phyloP scores from a whole-genome alignment of 2,888 invertebrate species.

The Sarcophaga variegata region DNA sequence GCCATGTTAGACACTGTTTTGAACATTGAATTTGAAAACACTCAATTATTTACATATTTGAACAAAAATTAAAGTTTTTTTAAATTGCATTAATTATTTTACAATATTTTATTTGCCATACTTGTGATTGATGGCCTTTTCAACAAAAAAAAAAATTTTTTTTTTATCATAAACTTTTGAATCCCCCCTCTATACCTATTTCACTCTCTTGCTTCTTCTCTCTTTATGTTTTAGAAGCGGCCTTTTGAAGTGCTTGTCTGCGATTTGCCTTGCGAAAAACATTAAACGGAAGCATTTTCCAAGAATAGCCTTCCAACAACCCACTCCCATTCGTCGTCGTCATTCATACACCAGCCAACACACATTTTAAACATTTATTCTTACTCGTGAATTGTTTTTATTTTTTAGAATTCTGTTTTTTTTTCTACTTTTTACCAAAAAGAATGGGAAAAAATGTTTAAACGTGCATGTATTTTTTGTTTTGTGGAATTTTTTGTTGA shows the following conservation, averaged over 20 bases:
- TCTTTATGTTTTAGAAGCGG: background rate
- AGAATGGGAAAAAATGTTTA: background rate
- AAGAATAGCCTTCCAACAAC: background rate
- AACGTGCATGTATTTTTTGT: conserved; percentile 14
- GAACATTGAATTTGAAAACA: no score
- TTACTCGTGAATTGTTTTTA: background rate
- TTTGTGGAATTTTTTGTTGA: background rate
- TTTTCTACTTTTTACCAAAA: background rate
- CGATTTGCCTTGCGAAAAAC: conserved; percentile 13
- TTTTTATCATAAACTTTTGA: no score
- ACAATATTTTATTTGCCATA: no score
- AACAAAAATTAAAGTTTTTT: background rate
- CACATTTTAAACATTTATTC: background rate
- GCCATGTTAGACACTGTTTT: conserved; percentile 10
- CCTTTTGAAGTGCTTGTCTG: background rate
- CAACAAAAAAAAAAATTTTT: no score
- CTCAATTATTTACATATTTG: background rate
- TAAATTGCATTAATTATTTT: background rate
- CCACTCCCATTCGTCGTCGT: background rate
- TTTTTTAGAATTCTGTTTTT: background rate
- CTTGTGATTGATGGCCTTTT: no score
- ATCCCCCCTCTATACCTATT: no score
- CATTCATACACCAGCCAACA: background rate
- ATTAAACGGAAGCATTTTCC: conserved; percentile 62
- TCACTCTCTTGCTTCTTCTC: no score